phyloP scores from a whole-genome alignment of 2,888 invertebrate genomes.

The Ashinkailepas kermadecensis region DNA sequence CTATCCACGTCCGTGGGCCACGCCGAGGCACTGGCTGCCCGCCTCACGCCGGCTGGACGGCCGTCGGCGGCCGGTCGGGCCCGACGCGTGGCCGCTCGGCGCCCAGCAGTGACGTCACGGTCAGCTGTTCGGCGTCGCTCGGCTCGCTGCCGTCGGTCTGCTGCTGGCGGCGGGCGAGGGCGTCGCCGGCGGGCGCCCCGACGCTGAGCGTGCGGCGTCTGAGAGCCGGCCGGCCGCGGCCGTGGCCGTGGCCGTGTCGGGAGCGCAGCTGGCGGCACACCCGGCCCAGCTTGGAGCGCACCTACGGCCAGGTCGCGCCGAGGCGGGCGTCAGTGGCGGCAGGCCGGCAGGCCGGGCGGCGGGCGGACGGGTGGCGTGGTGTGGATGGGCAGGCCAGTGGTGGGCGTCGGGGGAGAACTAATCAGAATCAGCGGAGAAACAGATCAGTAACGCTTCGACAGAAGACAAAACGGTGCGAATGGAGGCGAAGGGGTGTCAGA shows the following conservation, averaged over 20 bases:
- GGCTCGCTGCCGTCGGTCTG: background rate
- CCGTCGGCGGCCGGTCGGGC: background rate
- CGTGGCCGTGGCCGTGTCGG: background rate
- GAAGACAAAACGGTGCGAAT: no score
- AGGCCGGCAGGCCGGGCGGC: no score
- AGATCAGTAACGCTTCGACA: no score
- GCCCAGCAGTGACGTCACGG: conserved; percentile 6
- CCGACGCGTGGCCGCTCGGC: background rate
- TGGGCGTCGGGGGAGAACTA: no score
- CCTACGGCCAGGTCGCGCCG: background rate
- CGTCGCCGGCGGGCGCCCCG: background rate
- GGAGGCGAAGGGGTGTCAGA: no score
- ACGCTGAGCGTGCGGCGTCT: background rate
- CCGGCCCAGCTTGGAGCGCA: background rate
- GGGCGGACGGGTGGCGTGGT: no score
- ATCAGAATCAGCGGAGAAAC: no score
- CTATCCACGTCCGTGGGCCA: no score
- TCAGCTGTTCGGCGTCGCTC: background rate
- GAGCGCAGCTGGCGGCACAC: background rate
- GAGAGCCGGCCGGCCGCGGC: background rate
- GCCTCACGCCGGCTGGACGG: background rate
- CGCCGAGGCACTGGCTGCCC: no score
- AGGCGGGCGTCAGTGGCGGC: no score
- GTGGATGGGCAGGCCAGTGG: no score
- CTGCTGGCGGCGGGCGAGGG: background rate